Percentiles rank a stretch among this genome's conserved stretches.
These are phyloP conservation scores for Lytechinus variegatus DNA, from an alignment of 35 echinoderm and acorn worm genomes.

Conservation along the genomic window DNA sequence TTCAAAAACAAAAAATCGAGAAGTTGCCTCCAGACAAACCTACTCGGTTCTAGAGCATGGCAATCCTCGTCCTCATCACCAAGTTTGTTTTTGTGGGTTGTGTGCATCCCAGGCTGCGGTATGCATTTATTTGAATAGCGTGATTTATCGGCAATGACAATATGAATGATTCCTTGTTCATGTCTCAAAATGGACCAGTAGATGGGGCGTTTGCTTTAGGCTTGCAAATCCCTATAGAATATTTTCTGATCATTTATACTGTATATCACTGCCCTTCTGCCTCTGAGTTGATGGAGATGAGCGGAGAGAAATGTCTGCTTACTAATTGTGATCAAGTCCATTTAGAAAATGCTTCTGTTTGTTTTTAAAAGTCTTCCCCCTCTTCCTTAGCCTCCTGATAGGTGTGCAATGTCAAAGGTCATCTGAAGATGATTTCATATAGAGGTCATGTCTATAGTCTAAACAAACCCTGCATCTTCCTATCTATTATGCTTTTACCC, in stretches of 20 bases:
- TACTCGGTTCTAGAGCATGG: not conserved
- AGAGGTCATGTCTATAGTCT: not conserved
- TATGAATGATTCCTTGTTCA: not conserved
- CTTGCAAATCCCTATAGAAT: not conserved
- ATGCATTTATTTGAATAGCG: not conserved
- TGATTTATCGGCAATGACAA: not conserved
- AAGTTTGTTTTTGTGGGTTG: constrained; percentile 19
- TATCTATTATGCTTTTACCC: not conserved
- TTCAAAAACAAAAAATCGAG: not conserved
- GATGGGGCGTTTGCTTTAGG: not conserved
- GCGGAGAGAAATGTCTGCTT: not conserved
- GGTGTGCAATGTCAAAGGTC: constrained; percentile 20
- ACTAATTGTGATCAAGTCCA: constrained; percentile 12
- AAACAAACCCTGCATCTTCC: not conserved
- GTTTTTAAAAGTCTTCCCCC: not conserved
- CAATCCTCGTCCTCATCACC: not conserved
- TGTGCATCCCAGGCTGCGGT: not conserved
- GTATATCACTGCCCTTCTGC: not conserved
- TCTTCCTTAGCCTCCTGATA: not conserved
- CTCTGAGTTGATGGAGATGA: not conserved
- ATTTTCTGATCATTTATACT: not conserved
- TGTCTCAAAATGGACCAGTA: not conserved
- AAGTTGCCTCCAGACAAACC: not conserved
- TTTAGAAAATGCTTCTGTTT: not conserved
- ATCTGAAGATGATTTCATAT: constrained; percentile 14